Conservation (phyloP, 2,888 invertebrate genomes). For the Emmelina monodactyla region DNA sequence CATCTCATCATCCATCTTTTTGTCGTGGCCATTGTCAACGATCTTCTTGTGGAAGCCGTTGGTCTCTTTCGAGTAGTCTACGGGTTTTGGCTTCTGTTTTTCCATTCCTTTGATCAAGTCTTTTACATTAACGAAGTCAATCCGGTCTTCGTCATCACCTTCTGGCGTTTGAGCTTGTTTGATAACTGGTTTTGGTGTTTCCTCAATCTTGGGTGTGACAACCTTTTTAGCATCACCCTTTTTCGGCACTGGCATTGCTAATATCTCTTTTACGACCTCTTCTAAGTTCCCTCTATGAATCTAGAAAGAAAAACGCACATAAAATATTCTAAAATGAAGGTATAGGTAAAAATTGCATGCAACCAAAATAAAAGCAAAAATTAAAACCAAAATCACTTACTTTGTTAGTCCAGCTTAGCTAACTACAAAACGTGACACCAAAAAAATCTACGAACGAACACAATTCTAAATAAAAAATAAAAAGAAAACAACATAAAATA, state of each 20-base stretch:
- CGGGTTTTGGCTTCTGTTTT: slow-evolving; percentile 37
- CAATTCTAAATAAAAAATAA: too few species aligned
- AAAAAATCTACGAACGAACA: too few species aligned
- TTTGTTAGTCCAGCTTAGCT: too few species aligned
- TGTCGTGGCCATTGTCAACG: slow-evolving; percentile 38
- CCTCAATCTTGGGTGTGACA: slow-evolving; percentile 25
- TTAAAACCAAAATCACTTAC: too few species aligned
- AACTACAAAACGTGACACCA: too few species aligned
- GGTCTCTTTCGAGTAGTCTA: slow-evolving; percentile 33
- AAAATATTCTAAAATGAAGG: too few species aligned
- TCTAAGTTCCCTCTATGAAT: slow-evolving; percentile 66
- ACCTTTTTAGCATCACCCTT: slow-evolving; percentile 37
- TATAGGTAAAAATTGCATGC: too few species aligned
- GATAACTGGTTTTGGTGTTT: slow-evolving; percentile 28
- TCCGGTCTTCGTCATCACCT: slow-evolving; percentile 52
- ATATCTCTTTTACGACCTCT: slow-evolving; percentile 48
- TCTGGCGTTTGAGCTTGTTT: slow-evolving; percentile 29
- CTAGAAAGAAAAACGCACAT: slow-evolving; percentile 33
- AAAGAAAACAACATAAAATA: too few species aligned
- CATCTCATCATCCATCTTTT: slow-evolving; percentile 17
- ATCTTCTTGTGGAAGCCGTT: slow-evolving; percentile 49
- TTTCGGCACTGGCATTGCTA: slow-evolving; percentile 50
- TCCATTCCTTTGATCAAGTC: slow-evolving; percentile 72
- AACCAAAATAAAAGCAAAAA: too few species aligned
- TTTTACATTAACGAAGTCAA: slow-evolving; percentile 65